Evolutionary conservation across 2,113 vertebrate genomes (phyloP), one percentile per base, ranked within the genome.

Genomic region (Manacus vitellinus): DNA sequence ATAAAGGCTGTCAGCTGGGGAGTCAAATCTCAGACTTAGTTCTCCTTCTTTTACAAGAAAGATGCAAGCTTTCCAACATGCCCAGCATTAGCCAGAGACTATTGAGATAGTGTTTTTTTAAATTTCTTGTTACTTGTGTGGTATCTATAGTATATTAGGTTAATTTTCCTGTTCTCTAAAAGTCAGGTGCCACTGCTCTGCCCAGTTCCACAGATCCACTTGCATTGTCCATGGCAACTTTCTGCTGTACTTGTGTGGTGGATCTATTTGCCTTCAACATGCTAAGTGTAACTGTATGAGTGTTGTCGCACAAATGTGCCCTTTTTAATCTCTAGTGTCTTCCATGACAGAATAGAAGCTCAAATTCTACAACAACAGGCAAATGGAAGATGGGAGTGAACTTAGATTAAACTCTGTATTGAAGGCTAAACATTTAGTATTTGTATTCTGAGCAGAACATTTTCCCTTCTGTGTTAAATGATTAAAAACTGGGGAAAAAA

Each of bases 401-500:
- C 17, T 78, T 87, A 21, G 17, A 71, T 43, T 76, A 75, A 80
- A 87, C 23, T 55, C 33, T 4, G 0, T 37, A 51, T 18, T 81
- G 70, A 92, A 91, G 43, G 21, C 20, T 79, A 85, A 84, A 41
- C 0, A 9, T 58, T 72, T 30, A 59, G 23, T 87, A 91, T 96
- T 94, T 94, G 63, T 93, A 96, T 95, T 97, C 94, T 78, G 56
- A 41, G 35, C n/a, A 74, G 47, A 94, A 30, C 30, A 35, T 91
- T 92, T 96, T 74, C 28, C 22, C 23, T 92, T 85, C 61, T 25
- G 43, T 43, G 13, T 76, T 94, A 92, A 95, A 95, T 95, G 73
- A 95, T 96, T 96, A 88, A 97, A 97, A 97, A 80, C 49, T 82
- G 52, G 75, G 85, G 85, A 94, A 21, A 95, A 92, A 87, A 94